These are phyloP conservation scores for Nycteola revayana DNA, from an alignment of 2,888 invertebrate genomes.

Conservation along the genomic window DNA sequence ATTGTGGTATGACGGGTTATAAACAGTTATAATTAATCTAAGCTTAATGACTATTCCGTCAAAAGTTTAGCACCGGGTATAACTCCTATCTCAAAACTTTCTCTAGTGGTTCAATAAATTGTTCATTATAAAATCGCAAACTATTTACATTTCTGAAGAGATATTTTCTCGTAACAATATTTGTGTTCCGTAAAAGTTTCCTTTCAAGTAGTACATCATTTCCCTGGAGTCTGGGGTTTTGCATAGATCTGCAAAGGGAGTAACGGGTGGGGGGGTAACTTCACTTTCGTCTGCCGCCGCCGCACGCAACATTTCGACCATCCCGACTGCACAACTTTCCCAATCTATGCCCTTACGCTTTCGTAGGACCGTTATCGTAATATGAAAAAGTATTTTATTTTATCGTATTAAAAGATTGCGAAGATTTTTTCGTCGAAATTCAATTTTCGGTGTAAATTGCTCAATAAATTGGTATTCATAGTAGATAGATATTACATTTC, in stretches of 20 bases:
- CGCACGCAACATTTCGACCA: too few relatives aligned
- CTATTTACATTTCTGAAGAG: constrained; percentile 14
- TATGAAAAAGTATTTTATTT: constrained; percentile 14
- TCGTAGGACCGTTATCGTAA: constrained; percentile 32
- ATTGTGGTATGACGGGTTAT: too few relatives aligned
- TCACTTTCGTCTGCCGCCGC: constrained; percentile 61
- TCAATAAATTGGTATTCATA: too few relatives aligned
- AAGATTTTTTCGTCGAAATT: too few relatives aligned
- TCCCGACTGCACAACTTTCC: constrained; percentile 48
- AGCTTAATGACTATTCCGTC: too few relatives aligned
- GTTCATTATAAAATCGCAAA: too few relatives aligned
- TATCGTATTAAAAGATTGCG: too few relatives aligned
- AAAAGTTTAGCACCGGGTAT: too few relatives aligned
- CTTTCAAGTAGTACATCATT: constrained; percentile 36
- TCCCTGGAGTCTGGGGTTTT: constrained; percentile 55
- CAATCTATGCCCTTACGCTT: constrained; percentile 43
- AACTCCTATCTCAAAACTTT: neutral
- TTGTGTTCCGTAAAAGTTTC: constrained; percentile 26
- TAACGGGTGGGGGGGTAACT: constrained; percentile 40
- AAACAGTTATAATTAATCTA: too few relatives aligned
- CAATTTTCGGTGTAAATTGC: too few relatives aligned
- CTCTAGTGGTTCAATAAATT: too few relatives aligned
- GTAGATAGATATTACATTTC: too few relatives aligned
- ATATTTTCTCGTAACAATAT: constrained; percentile 23
- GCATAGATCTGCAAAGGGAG: constrained; percentile 6